Conservation (phyloP, 2,113 vertebrate genomes). For the Pedetes capensis region DNA sequence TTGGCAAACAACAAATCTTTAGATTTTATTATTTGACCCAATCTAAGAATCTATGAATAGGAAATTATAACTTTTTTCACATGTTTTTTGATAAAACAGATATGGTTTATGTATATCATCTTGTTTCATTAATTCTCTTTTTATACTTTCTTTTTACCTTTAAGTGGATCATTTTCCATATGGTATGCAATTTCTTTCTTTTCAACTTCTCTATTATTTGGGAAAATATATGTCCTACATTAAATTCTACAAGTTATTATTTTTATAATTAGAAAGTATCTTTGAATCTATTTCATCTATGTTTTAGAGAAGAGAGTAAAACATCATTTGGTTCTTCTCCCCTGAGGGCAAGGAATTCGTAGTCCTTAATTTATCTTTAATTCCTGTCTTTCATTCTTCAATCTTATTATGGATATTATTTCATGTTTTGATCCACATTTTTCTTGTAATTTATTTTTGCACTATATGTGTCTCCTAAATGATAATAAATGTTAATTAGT, state of each 20-base stretch:
- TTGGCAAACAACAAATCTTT: background rate
- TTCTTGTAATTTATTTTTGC: background rate
- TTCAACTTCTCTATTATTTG: background rate
- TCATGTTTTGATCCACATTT: constrained; percentile 18
- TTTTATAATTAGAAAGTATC: background rate
- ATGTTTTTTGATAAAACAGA: constrained; percentile 17
- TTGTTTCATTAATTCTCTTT: constrained; percentile 31
- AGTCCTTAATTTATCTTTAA: background rate
- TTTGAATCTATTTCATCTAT: background rate
- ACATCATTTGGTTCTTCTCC: background rate
- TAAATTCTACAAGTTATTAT: background rate
- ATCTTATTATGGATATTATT: background rate
- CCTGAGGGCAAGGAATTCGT: background rate
- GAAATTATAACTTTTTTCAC: background rate
- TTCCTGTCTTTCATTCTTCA: background rate
- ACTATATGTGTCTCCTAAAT: background rate
- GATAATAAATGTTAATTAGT: background rate
- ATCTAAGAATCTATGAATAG: constrained; percentile 1
- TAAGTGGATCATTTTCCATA: background rate
- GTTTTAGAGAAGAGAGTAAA: background rate
- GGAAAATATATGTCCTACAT: background rate
- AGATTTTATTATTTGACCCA: background rate
- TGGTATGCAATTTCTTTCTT: background rate
- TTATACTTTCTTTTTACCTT: background rate
- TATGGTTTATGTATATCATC: background rate